Evolutionary conservation across 2,888 invertebrate genomes (phyloP).

Genomic region (Drosophila rubida): DNA sequence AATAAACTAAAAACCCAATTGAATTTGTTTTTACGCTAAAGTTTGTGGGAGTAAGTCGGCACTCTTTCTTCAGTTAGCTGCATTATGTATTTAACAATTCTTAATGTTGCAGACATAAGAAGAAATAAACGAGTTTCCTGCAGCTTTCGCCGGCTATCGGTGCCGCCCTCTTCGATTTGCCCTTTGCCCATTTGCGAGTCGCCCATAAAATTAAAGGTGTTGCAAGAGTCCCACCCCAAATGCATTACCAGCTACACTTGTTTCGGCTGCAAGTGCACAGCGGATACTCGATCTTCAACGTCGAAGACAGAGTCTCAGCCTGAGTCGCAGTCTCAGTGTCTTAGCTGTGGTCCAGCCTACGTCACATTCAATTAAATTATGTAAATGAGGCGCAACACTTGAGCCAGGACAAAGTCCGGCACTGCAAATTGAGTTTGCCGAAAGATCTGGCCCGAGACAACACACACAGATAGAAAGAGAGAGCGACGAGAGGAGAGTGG

Average conservation of each 20-base stretch:
- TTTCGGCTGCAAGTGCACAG: slow-evolving; percentile 17
- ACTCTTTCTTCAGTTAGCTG: too few species aligned
- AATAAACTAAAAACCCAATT: too few species aligned
- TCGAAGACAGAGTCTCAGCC: background rate
- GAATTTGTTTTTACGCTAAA: too few species aligned
- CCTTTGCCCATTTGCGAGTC: background rate
- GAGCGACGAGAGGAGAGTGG: background rate
- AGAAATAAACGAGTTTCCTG: background rate
- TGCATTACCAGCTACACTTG: slow-evolving; percentile 75
- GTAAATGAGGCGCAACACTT: slow-evolving; percentile 77
- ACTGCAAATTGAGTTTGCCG: slow-evolving; percentile 59
- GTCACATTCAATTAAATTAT: slow-evolving; percentile 83
- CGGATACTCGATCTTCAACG: background rate
- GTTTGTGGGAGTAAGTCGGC: too few species aligned
- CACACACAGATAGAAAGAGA: slow-evolving; percentile 2
- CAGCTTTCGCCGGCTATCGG: background rate
- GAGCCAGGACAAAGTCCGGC: slow-evolving; percentile 40
- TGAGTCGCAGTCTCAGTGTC: background rate
- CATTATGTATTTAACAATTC: too few species aligned
- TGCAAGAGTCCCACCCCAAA: slow-evolving; percentile 63
- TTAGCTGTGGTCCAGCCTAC: slow-evolving; percentile 43
- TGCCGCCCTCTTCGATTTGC: background rate
- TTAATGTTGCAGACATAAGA: too few species aligned
- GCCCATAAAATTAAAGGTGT: slow-evolving; percentile 52
- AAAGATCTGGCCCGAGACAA: slow-evolving; percentile 21